Evolutionary conservation across 1,140 invertebrate genomes (phyloP), one percentile per base, ranked within the genome.

Genomic region (Drosophila auraria): DNA sequence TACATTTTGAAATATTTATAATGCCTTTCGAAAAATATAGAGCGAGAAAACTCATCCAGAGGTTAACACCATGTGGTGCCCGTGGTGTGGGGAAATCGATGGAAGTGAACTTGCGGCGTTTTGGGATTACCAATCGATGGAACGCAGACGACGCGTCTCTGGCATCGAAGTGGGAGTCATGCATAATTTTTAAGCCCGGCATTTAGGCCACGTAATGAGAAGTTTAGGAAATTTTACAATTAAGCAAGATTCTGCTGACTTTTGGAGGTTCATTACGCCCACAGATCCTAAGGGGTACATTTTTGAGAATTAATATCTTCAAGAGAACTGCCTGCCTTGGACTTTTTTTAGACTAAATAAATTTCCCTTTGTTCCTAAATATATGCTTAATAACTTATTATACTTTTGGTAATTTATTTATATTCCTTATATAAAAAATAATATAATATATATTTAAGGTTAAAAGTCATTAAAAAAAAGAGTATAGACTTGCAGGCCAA

Each of bases 61-160:
- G 66, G 33, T 68, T 53, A 27, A 45, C 20, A 30, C 17, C 38
- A 33, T 27, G 20, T 30, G n/a, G 12, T 2, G 20, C 8, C 5
- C 14, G 4, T 40, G 40, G 69, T 25, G 2, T 15, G 47, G 56
- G 54, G 11, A 51, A 73, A 71, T 62, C 57, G 70, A 73, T 74
- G 58, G 40, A 74, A 20, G 5, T 40, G 49, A 73, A 62, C 50
- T 74, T 54, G 71, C 25, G 71, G 69, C 71, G 70, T 27, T 40
- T 54, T 73, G 56, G 57, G 71, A 74, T 73, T 74, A 42, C 57
- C 70, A 74, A 74, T 72, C 57, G 49, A 74, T 73, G 57, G 42
- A 73, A 54, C 36, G 53, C 69, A 73, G 70, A 62, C 57, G 58
- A 54, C 15, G 56, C 49, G 27, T 30, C 40, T 17, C 8, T 30